Conservation (phyloP, 1,140 invertebrate species). For the Augochlora pura region DNA sequence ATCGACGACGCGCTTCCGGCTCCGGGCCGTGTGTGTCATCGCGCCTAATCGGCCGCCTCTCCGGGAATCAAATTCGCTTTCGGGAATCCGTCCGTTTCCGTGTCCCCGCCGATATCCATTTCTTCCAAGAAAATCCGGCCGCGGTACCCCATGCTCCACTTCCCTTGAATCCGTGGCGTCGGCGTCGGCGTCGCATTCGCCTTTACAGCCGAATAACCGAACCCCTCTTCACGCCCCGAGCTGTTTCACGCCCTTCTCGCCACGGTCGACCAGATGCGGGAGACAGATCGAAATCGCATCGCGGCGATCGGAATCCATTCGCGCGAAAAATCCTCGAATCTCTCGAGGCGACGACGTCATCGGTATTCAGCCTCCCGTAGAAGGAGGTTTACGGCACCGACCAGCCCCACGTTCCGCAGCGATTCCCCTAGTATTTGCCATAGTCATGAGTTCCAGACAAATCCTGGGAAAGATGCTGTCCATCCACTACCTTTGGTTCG, state of each 20-base stretch:
- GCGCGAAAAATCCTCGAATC: neutral
- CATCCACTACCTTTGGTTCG: too few relatives aligned
- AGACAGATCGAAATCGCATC: neutral
- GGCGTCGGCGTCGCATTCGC: too few relatives aligned
- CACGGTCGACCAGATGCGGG: too few relatives aligned
- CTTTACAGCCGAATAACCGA: neutral
- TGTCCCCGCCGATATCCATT: neutral
- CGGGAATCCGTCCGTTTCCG: slow-evolving; percentile 40
- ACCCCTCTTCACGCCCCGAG: neutral
- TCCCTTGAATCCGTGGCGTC: neutral
- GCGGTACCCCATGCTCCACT: neutral
- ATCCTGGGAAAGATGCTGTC: too few relatives aligned
- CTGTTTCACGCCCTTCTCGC: neutral
- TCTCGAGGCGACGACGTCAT: slow-evolving; percentile 20
- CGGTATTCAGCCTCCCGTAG: slow-evolving; percentile 30
- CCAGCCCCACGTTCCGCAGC: neutral
- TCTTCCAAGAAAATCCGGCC: neutral
- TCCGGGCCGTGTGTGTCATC: slow-evolving; percentile 27
- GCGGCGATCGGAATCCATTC: neutral
- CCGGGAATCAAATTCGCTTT: slow-evolving; percentile 48
- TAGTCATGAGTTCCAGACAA: too few relatives aligned
- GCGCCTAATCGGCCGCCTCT: slow-evolving; percentile 52
- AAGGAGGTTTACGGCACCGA: slow-evolving; percentile 29
- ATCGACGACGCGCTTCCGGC: slow-evolving; percentile 20
- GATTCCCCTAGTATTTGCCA: too few relatives aligned